Percentiles rank a stretch among this genome's conserved stretches.
Evolutionary conservation across 2,113 vertebrate genomes (phyloP).

Genomic region (Antigone vipio): DNA sequence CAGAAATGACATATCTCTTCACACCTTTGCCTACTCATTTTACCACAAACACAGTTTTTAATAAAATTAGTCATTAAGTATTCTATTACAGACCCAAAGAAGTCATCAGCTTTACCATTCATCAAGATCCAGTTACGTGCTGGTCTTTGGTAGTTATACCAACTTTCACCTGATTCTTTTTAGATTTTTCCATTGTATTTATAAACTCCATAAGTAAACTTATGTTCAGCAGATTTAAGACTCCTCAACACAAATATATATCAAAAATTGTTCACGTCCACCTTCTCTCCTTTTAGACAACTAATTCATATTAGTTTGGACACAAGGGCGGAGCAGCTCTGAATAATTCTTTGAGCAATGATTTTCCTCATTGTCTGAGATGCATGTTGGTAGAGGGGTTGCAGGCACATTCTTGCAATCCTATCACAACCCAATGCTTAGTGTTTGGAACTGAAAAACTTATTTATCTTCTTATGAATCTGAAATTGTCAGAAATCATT

Average conservation of each 20-base stretch:
- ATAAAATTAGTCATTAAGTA: background rate
- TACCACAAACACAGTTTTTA: background rate
- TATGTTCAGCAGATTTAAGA: background rate
- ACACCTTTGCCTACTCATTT: conserved; percentile 20
- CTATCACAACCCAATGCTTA: rapidly evolving
- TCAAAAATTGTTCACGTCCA: background rate
- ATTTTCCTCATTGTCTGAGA: background rate
- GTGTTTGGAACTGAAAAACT: background rate
- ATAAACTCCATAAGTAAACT: background rate
- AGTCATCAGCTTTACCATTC: background rate
- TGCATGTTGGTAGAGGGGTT: background rate
- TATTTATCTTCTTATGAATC: background rate
- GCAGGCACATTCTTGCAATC: background rate
- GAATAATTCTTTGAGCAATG: background rate
- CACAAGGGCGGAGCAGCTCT: background rate
- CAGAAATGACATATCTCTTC: conserved; percentile 12
- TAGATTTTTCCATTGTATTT: background rate
- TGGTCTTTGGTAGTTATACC: background rate
- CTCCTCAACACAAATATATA: background rate
- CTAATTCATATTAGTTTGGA: background rate
- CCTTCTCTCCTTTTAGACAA: background rate
- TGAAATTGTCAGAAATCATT: background rate
- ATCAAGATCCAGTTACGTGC: background rate
- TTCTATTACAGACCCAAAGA: background rate
- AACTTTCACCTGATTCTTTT: background rate